Evolutionary conservation across 1,140 invertebrate genomes (phyloP), one percentile per base, ranked within the genome.

Genomic region (Tetramorium parvispinum): DNA sequence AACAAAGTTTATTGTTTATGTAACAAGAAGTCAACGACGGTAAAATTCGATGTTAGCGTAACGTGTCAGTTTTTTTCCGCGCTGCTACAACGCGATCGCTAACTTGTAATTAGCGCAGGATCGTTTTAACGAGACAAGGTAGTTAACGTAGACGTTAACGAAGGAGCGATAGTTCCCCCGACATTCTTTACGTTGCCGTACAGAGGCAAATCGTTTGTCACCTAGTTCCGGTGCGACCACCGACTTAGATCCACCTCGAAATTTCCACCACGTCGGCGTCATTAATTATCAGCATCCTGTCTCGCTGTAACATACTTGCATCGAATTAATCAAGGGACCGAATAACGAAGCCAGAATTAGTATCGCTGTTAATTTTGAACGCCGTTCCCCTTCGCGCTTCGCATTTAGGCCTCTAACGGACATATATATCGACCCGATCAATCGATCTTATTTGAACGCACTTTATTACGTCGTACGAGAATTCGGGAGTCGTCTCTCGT

Each of bases 191-290:
- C 18, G 59, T 51, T 43, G 11, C 43, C 43, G 59, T 76, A 46
- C 51, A 53, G 75, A 78, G 32, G 82, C 73, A 57, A 77, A 85
- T 78, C 82, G 61, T 85, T 85, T 85, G 82, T 85, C 82, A 85
- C 68, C 68, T 61, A 83, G 43, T 83, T 83, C 68, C 68, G 68
- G 79, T 21, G 66, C 79, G 79, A 75, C 79, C 79, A 83, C 68
- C 79, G 79, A 75, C 79, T 83, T 83, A 7, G 79, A 75, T 83
- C 79, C 68, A 71, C 49, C 18, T 82, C 51, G 66, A 83, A 75
- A 83, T 83, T 83, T 83, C 27, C 68, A 49, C 53, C 79, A 61
- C 79, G 79, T 83, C n/a, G 24, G 51, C 68, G n/a, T 83, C 79
- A 83, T 83, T 83, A 83, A 83, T 83, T 83, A 83, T 75, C 68